Percentiles rank a stretch among this genome's conserved stretches.
These are phyloP conservation scores for Collichthys lucidus DNA, from an alignment of 2,113 vertebrate genomes.

Conservation along the genomic window DNA sequence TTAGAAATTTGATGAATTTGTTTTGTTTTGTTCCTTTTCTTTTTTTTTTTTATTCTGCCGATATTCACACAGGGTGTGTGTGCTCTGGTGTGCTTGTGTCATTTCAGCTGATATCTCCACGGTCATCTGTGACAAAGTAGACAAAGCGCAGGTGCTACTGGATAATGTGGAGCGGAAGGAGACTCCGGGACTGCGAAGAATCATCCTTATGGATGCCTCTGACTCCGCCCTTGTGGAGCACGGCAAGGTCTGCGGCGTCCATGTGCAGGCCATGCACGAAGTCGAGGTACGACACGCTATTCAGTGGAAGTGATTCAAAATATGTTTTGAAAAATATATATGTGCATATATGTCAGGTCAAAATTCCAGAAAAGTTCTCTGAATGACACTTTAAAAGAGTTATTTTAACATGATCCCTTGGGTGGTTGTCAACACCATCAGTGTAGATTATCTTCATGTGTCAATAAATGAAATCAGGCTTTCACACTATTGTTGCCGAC, in stretches of 20 bases:
- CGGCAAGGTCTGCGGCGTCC: conserved; percentile 86
- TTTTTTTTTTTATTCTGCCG: conserved; percentile 43
- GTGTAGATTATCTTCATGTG: too few relatives aligned
- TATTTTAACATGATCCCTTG: too few relatives aligned
- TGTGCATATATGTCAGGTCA: too few relatives aligned
- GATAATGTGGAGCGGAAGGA: conserved; percentile 91
- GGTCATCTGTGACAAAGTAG: conserved; percentile 93
- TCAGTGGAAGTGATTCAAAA: too few relatives aligned
- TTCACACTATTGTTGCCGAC: too few relatives aligned
- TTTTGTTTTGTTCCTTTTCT: conserved; percentile 29
- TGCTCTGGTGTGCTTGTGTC: conserved; percentile 55
- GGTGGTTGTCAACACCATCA: too few relatives aligned
- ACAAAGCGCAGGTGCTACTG: conserved; percentile 91
- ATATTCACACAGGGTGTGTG: conserved; percentile 59
- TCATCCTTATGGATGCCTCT: conserved; percentile 94
- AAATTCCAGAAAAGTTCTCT: too few relatives aligned
- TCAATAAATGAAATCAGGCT: too few relatives aligned
- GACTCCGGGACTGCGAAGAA: conserved; percentile 87
- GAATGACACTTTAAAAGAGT: too few relatives aligned
- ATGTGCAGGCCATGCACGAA: conserved; percentile 89
- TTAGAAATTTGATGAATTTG: not conserved
- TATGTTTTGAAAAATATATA: too few relatives aligned
- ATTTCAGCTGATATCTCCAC: conserved; percentile 93
- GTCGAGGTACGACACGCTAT: conserved; percentile 86
- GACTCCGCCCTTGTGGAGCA: conserved; percentile 85